These are phyloP conservation scores for Fundulus diaphanus DNA, from an alignment of 2,797 vertebrate genomes.

Conservation along the genomic window DNA sequence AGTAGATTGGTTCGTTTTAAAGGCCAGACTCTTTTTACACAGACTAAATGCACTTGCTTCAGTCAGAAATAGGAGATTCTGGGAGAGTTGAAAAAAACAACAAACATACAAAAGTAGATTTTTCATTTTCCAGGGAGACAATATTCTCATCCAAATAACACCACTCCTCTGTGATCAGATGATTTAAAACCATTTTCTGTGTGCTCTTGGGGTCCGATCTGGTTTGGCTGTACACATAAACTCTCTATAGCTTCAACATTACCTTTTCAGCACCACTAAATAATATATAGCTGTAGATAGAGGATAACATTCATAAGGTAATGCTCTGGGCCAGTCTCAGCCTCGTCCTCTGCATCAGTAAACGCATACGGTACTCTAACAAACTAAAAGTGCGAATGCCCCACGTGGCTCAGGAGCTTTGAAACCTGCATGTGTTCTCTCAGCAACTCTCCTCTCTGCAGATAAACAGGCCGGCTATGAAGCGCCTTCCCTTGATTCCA, in stretches of 20 bases:
- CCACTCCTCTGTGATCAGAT: not conserved
- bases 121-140: not conserved
- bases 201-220: not conserved
- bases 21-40: not conserved
- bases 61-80: not conserved
- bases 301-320: not conserved
- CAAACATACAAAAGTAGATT: not conserved
- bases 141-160: not conserved
- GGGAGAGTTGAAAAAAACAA: not conserved
- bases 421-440: slow-evolving; percentile 18
- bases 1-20: not conserved
- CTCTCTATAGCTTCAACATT: slow-evolving; percentile 21
- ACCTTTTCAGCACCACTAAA: slow-evolving; percentile 24
- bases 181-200: not conserved
- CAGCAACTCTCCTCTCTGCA: slow-evolving; percentile 14
- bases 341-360: slow-evolving; percentile 13
- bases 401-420: slow-evolving; percentile 11
- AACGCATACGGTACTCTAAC: slow-evolving; percentile 6
- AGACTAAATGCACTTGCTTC: not conserved
- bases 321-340: not conserved
- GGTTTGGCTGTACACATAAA: not conserved
- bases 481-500: not conserved
- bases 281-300: slow-evolving; percentile 6
- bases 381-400: slow-evolving; percentile 6
- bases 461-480: not conserved